Evolutionary conservation across 2,797 vertebrate species (phyloP), one percentile per base, ranked within the genome.

Genomic region (Rhinophrynus dorsalis): DNA sequence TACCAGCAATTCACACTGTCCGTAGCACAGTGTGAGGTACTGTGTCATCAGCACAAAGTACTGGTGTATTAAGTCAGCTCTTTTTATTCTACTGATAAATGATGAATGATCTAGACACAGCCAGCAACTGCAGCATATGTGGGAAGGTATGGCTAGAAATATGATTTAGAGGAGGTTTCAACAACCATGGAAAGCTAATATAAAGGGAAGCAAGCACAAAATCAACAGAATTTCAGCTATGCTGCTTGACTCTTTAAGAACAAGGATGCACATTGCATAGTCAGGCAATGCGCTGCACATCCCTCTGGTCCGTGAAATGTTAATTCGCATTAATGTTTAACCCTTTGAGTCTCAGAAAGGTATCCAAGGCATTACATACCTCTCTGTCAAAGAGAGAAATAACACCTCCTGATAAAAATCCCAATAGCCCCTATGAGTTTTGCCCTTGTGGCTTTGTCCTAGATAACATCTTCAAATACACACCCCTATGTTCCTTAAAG

Each of bases 41-140:
- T 17, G 37, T 54, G 57, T 35, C 57, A 69, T 51, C 56, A 60
- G 66, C 45, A 50, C 24, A 51, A 54, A 30, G 35, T 42, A 52
- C 17, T 24, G 35, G 47, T 10, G 27, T 37, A 44, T 62, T 21
- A 70, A 64, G 55, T 72, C 68, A 57, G 42, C 68, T 55, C 60
- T 58, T 57, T 64, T 65, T 57, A 72, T 37, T 72, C 60, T 47
- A 30, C 24, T 64, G 42, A 64, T 72, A 58, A 72, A 65, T 57
- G 68, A 71, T 63, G 51, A 48, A 63, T 71, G 58, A 71, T 56
- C 55, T 59, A 26, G 51, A 32, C 42, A 21, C 26, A 68, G 11
- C 52, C 51, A 35, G 64, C 38, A 50, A 50, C 48, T 17, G n/a
- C 48, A 55, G 58, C 37, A 62, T 61, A 54, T 63, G 59, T 58